Base-by-base conservation (phyloP, 2,113 vertebrate species). In the Eulacestoma nigropectus region DNA sequence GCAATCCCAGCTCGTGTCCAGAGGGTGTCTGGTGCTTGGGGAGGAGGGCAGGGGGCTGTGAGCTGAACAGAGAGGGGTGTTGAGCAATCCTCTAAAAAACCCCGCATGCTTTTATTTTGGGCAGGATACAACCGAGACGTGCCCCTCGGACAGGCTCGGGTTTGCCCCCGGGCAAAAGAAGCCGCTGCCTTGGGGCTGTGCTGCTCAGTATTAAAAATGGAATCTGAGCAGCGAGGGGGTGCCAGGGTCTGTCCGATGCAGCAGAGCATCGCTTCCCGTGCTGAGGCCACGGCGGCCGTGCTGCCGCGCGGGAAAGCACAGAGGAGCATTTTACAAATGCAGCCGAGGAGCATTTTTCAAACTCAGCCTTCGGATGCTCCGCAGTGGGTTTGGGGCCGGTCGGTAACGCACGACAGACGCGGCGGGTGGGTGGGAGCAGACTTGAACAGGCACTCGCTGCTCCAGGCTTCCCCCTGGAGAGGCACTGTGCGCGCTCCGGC, bases 311-410 rank as follows among this genome's bases (percentile, higher is more conserved):
- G 87, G 56, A 63, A 63, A 70, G 64, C 72, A 37, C 56, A 56
- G 87, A 63, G 64, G 21, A 90, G 87, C 87, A 33, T 77, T 90
- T 69, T 84, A 69, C 79, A 84, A 90, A 83, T 1, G 10, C 41
- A 49, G 56, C 79, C 49, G 41, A 77, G 50, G 10, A 95, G 96
- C 96, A 84, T 96, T 96, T 95, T 96, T 96, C 91, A 96, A 96
- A 96, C 15, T 10, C 15, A 35, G 93, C 56, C 32, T 55, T 41
- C 1, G 46, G 91, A 65, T 50, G 93, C 89, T 84, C 10, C 2
- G 50, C 89, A 30, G 52, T 0, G 78, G 46, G 13, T 42, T 95
- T 39, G 74, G 74, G 78, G 94, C 91, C 15, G 75, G 53, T 2
- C 15, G 80, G 57, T 49, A 95, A 93, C 93, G 96, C 12, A 65